Percentiles rank a stretch among this genome's conserved stretches.
These are phyloP conservation scores for Osmerus eperlanus DNA, from an alignment of 2,113 vertebrate genomes.

Conservation along the genomic window DNA sequence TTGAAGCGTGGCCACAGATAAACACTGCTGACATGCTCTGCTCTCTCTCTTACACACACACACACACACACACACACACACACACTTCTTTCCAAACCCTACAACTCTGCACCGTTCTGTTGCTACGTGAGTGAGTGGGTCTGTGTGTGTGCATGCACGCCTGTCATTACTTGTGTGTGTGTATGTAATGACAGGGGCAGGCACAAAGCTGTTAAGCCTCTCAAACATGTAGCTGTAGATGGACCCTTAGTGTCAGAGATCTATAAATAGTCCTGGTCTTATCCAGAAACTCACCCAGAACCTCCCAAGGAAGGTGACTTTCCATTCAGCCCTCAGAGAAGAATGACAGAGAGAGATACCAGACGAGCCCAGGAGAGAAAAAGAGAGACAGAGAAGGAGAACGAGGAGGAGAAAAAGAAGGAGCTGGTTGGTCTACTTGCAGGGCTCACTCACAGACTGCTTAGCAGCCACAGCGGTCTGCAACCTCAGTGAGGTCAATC, in stretches of 20 bases:
- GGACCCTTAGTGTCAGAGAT: neutral
- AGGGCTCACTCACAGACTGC: neutral
- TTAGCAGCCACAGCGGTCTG: neutral
- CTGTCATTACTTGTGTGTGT: neutral
- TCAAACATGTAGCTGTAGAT: neutral
- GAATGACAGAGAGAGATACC: neutral
- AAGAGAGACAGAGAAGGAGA: neutral
- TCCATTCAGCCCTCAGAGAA: neutral
- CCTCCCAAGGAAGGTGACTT: neutral
- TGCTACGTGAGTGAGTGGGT: neutral
- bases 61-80: too few relatives aligned
- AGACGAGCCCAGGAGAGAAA: neutral
- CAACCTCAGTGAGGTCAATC: neutral
- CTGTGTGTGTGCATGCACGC: neutral
- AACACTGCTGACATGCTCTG: too few relatives aligned
- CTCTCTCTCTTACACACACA: too few relatives aligned
- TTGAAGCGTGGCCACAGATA: neutral
- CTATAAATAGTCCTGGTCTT: neutral
- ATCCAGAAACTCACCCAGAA: neutral
- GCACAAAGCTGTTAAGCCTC: neutral
- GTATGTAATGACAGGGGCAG: neutral
- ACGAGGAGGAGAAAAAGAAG: neutral
- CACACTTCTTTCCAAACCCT: neutral
- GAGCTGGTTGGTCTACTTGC: neutral
- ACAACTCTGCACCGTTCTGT: neutral